Evolutionary conservation across 2,113 vertebrate species (phyloP).

Genomic region (Pandion haliaetus): DNA sequence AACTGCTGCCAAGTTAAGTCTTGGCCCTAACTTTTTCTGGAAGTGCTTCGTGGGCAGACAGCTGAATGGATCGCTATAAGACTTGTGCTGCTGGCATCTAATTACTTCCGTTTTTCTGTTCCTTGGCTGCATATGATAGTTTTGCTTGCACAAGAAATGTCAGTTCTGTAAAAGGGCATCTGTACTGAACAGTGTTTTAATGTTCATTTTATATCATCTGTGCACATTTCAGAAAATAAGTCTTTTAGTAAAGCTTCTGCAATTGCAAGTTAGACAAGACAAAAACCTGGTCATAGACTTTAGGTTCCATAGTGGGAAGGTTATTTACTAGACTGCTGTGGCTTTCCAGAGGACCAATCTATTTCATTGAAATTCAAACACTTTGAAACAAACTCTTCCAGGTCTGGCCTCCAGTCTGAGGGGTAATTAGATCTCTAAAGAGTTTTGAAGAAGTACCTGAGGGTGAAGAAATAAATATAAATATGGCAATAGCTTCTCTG

Average conservation of each 20-base stretch:
- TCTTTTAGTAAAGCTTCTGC: not conserved
- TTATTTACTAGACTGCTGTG: not conserved
- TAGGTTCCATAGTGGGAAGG: not conserved
- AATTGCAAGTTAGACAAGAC: not conserved
- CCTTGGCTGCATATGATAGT: not conserved
- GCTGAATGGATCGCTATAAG: constrained; percentile 59
- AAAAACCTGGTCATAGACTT: not conserved
- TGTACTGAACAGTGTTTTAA: not conserved
- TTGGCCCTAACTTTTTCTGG: constrained; percentile 57
- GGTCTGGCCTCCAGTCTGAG: not conserved
- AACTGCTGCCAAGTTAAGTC: constrained; percentile 59
- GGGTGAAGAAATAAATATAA: not conserved
- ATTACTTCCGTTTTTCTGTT: constrained; percentile 44
- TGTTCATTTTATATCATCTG: not conserved
- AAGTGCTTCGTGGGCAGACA: constrained; percentile 66
- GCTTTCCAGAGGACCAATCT: not conserved
- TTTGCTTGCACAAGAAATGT: constrained; percentile 19
- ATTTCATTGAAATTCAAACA: not conserved
- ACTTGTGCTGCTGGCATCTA: constrained; percentile 58
- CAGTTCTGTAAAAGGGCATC: constrained; percentile 21
- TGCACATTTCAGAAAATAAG: not conserved
- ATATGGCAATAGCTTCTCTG: not conserved
- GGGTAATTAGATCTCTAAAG: not conserved
- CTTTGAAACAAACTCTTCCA: not conserved
- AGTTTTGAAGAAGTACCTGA: not conserved